Percentiles rank a stretch among this genome's conserved stretches.
Evolutionary conservation across 1,140 invertebrate species (phyloP).

Genomic region (Rhynchophorus ferrugineus): DNA sequence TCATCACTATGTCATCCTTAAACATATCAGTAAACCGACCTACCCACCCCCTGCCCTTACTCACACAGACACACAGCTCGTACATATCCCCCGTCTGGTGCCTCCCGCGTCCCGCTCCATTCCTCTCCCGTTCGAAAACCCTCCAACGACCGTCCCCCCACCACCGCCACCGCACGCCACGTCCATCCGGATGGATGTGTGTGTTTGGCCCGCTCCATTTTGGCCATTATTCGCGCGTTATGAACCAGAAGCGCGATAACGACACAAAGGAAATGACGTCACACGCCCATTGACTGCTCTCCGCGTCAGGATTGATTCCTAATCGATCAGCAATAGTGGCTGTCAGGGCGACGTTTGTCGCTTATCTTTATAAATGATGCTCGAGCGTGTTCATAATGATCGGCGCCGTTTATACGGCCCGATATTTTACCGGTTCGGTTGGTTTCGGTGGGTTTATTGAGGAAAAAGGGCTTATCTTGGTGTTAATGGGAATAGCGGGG

Average conservation of each 20-base stretch:
- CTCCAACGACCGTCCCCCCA: not conserved
- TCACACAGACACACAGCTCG: too few relatives aligned
- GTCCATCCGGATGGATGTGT: slow-evolving; percentile 16
- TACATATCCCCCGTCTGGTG: too few relatives aligned
- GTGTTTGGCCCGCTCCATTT: slow-evolving; percentile 31
- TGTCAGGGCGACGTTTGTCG: slow-evolving; percentile 32
- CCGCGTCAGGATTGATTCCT: slow-evolving; percentile 38
- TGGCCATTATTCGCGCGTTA: slow-evolving; percentile 40
- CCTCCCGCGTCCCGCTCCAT: too few relatives aligned
- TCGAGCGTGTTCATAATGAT: slow-evolving; percentile 26
- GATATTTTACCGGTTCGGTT: slow-evolving; percentile 18
- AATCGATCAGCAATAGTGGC: slow-evolving; percentile 39
- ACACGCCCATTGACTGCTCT: slow-evolving; percentile 40
- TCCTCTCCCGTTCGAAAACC: too few relatives aligned
- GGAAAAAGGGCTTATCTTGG: slow-evolving; percentile 18
- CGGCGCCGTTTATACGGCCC: slow-evolving; percentile 16
- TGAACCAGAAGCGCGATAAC: slow-evolving; percentile 41
- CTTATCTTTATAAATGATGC: slow-evolving; percentile 38
- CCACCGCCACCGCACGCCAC: slow-evolving; percentile 4
- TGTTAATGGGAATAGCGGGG: slow-evolving; percentile 9
- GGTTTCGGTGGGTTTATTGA: slow-evolving; percentile 14
- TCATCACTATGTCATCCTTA: too few relatives aligned
- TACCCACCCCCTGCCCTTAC: too few relatives aligned
- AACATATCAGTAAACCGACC: too few relatives aligned
- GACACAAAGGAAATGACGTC: slow-evolving; percentile 41